Evolutionary conservation across 2,888 invertebrate genomes (phyloP).

Genomic region (Hemistola chrysoprasaria): DNA sequence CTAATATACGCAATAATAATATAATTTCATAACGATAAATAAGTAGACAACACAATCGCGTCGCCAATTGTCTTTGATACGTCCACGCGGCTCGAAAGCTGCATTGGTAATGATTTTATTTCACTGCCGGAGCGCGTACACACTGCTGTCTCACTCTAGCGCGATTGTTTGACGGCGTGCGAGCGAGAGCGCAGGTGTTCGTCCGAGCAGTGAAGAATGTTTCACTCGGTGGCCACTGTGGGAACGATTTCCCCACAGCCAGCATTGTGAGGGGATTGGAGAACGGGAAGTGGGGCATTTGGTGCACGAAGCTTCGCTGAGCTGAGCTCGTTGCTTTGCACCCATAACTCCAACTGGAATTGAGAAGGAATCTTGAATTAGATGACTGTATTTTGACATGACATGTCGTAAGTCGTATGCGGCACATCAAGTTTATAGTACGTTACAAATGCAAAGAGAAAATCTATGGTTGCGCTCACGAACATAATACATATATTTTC

Average conservation of each 20-base stretch:
- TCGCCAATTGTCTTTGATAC: constrained; percentile 29
- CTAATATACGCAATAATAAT: constrained; percentile 26
- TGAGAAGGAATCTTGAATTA: background rate
- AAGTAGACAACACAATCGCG: constrained; percentile 22
- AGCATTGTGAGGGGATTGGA: constrained; percentile 43
- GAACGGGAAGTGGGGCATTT: constrained; percentile 37
- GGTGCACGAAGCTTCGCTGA: constrained; percentile 67
- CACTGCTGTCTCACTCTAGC: constrained; percentile 41
- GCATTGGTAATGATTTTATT: constrained; percentile 31
- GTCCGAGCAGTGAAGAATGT: constrained; percentile 51
- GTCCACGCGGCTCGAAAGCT: constrained; percentile 33
- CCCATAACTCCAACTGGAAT: constrained; percentile 76
- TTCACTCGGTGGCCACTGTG: constrained; percentile 52
- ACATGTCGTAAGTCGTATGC: no score
- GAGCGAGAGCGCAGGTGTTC: constrained; percentile 45
- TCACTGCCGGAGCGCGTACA: constrained; percentile 46
- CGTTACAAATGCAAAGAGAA: no score
- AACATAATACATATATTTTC: no score
- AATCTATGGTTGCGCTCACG: no score
- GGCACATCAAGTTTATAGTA: no score
- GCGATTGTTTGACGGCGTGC: constrained; percentile 31
- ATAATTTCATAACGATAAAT: constrained; percentile 23
- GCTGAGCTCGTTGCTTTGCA: constrained; percentile 75
- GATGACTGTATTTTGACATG: no score
- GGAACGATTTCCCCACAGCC: constrained; percentile 63